These are phyloP conservation scores for Eupithecia centaureata DNA, from an alignment of 2,888 invertebrate genomes.

Conservation along the genomic window DNA sequence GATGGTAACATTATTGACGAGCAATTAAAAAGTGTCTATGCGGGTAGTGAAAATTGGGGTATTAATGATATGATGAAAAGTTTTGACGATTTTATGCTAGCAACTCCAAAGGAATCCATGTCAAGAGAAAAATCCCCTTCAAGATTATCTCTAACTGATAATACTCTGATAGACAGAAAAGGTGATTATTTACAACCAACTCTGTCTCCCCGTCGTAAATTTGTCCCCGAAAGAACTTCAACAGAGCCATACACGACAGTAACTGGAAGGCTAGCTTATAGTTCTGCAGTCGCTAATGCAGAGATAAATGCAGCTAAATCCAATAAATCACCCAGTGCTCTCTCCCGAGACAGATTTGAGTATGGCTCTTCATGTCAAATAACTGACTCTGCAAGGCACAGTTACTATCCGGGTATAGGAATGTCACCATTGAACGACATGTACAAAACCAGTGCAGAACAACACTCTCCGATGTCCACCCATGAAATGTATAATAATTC, in stretches of 20 bases:
- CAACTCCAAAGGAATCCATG: slow-evolving; percentile 78
- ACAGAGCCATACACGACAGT: slow-evolving; percentile 87
- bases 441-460: slow-evolving; percentile 79
- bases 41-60: slow-evolving; percentile 87
- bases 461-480: slow-evolving; percentile 86
- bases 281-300: slow-evolving; percentile 86
- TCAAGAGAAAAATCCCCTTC: slow-evolving; percentile 85
- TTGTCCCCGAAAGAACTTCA: slow-evolving; percentile 82
- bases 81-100: slow-evolving; percentile 84
- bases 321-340: slow-evolving; percentile 78
- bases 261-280: slow-evolving; percentile 86
- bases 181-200: slow-evolving; percentile 84
- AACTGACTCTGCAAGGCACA: slow-evolving; percentile 66
- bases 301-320: slow-evolving; percentile 83
- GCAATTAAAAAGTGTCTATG: slow-evolving; percentile 87
- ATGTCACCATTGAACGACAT: slow-evolving; percentile 77
- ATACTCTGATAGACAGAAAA: slow-evolving; percentile 85
- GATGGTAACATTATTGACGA: slow-evolving; percentile 88
- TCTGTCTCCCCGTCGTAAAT: slow-evolving; percentile 84
- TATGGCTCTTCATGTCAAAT: slow-evolving; percentile 83
- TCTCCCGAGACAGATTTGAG: slow-evolving; percentile 84
- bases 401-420: slow-evolving; percentile 70
- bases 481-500: slow-evolving; percentile 86
- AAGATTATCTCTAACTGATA: slow-evolving; percentile 85
- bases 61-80: slow-evolving; percentile 87